These are phyloP conservation scores for Mormyrus proboscirostris DNA, from an alignment of 2,797 vertebrate species.

Conservation along the genomic window DNA sequence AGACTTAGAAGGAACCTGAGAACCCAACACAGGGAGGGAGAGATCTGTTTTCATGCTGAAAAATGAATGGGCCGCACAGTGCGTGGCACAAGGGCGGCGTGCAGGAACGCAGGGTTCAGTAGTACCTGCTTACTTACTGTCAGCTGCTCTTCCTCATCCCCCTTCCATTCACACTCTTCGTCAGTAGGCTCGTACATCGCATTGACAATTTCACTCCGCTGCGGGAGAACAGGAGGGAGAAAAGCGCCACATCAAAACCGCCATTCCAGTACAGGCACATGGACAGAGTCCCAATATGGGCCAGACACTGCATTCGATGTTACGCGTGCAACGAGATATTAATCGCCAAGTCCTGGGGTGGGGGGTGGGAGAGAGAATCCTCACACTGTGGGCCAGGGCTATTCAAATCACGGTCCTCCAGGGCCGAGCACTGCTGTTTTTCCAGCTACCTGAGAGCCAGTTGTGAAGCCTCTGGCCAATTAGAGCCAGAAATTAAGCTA, in stretches of 20 bases:
- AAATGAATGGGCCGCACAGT: background rate
- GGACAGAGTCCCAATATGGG: no score
- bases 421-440: no score
- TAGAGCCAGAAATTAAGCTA: no score
- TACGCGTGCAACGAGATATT: background rate
- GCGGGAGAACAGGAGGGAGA: background rate
- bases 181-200: constrained; percentile 93
- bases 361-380: background rate
- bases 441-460: no score
- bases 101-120: constrained; percentile 47
- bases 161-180: constrained; percentile 97
- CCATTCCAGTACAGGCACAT: background rate
- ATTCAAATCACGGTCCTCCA: no score
- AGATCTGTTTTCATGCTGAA: background rate
- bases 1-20: background rate
- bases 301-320: no score
- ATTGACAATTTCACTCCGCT: constrained; percentile 96
- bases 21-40: background rate
- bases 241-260: background rate
- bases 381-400: background rate
- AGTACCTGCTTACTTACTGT: constrained; percentile 83
- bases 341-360: background rate
- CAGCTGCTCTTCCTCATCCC: constrained; percentile 86
- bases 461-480: no score
- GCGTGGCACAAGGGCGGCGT: constrained; percentile 31